phyloP scores from a whole-genome alignment of 2,888 invertebrate species.

The Ennomos fuscantarius region DNA sequence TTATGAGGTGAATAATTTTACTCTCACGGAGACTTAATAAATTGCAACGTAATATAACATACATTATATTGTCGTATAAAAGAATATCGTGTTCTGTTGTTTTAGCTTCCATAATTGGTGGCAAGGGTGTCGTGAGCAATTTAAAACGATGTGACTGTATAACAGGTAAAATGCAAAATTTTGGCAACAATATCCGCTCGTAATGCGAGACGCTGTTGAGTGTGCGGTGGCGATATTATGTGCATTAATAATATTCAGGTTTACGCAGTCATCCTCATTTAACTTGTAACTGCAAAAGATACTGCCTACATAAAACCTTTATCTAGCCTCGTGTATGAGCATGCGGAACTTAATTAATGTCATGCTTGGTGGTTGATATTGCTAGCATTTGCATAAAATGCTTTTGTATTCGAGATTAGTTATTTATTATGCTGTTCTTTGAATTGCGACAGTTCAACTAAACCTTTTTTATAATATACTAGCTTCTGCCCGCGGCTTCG shows the following conservation, averaged over 20 bases:
- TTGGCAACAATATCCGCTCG: slow-evolving; percentile 56
- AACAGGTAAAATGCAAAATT: slow-evolving; percentile 55
- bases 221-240: slow-evolving; percentile 52
- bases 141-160: slow-evolving; percentile 40
- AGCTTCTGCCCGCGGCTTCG: too few species aligned
- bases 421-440: too few species aligned
- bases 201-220: slow-evolving; percentile 54
- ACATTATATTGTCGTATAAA: too few species aligned
- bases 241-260: slow-evolving; percentile 54
- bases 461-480: too few species aligned
- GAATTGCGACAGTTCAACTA: too few species aligned
- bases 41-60: too few species aligned
- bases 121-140: slow-evolving; percentile 43
- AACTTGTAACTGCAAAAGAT: slow-evolving; percentile 5
- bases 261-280: slow-evolving; percentile 34
- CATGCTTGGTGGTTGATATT: slow-evolving; percentile 5
- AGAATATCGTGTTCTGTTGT: slow-evolving; percentile 32
- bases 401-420: neutral
- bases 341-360: slow-evolving; percentile 14
- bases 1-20: too few species aligned
- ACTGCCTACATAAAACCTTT: slow-evolving; percentile 9
- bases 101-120: slow-evolving; percentile 37
- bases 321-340: slow-evolving; percentile 2
- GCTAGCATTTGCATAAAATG: slow-evolving; percentile 19
- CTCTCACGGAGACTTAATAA: too few species aligned